Percentiles rank a stretch among this genome's conserved stretches.
phyloP scores from a whole-genome alignment of 2,888 invertebrate species.

The Caenorhabditis afra region DNA sequence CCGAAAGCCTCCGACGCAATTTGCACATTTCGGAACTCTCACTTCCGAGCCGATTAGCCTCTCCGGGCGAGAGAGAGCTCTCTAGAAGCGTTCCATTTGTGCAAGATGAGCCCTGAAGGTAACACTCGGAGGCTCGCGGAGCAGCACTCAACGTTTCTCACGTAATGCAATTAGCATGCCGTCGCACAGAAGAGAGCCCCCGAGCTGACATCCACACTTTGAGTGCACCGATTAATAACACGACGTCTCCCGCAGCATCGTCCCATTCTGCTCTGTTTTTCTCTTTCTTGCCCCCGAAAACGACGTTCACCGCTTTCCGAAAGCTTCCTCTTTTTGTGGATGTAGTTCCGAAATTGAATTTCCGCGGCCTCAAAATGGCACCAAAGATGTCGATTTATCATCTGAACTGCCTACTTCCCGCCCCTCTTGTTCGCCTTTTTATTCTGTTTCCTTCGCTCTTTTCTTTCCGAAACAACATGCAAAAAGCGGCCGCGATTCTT shows the following conservation, averaged over 20 bases:
- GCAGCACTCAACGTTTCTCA: constrained; percentile 31
- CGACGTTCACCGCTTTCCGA: constrained; percentile 30
- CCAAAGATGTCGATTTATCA: constrained; percentile 57
- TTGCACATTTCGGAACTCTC: constrained; percentile 17
- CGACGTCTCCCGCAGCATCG: constrained; percentile 9
- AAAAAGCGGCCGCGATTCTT: constrained; percentile 9
- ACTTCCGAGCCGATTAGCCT: constrained; percentile 18
- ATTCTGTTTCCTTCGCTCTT: constrained; percentile 27
- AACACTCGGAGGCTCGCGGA: constrained; percentile 7
- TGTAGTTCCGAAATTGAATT: constrained; percentile 56
- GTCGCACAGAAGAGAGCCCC: constrained; percentile 19
- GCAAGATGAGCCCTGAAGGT: constrained; percentile 47
- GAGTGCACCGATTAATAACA: constrained; percentile 46
- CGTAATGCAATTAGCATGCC: constrained; percentile 50
- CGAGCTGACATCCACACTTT: constrained; percentile 48
- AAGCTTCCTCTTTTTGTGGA: constrained; percentile 20
- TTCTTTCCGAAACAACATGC: constrained; percentile 15
- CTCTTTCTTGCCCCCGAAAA: background rate
- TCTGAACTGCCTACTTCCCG: constrained; percentile 31
- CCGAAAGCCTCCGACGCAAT: constrained; percentile 1
- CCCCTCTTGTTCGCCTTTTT: constrained; percentile 39
- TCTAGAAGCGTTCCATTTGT: constrained; percentile 38
- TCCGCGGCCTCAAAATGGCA: constrained; percentile 50
- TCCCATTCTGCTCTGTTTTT: background rate
- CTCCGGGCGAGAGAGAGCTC: background rate